Base-by-base conservation (phyloP, 2,888 invertebrate genomes). In the Macaria liturata region DNA sequence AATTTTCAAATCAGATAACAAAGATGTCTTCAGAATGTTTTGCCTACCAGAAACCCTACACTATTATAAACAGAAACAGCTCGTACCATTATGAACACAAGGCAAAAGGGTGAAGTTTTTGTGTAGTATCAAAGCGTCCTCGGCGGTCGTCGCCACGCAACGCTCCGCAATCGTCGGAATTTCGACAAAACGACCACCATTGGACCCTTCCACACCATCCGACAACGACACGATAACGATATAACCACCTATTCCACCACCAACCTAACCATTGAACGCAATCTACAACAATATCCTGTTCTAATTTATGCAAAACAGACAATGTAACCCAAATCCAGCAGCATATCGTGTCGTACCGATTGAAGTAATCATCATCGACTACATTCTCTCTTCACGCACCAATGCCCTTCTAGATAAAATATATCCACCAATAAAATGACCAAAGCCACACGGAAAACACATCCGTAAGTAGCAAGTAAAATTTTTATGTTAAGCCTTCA, bases 361-460 rank as follows among this genome's bases (percentile, higher is more conserved):
- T 37, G 34, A 37, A 37, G 34, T 37, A 30, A 34, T 43, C 43
- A 4, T 32, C 37, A 45, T 57, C 56, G 52, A 57, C 61, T 54
- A 58, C 51, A 67, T 70, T 72, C 75, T 75, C 76, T 79, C 76
- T 77, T 80, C 74, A 81, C 82, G 79, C 81, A 75, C 60, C 69
- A 72, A 67, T 76, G 62, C 60, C 65, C 57, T 44, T 58, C 71
- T 72, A 72, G 71, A 72, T 74, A 79, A 73, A 72, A 74, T 75
- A 72, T 75, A 49, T 53, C 50, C 51, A 49, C 45, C 56, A 64
- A 64, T 64, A 65, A 62, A 65, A 62, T 56, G 45, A 55, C 46
- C 54, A 59, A 51, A 42, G 44, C 50, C 45, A 46, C 47, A 49
- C 45, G 51, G 32, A 59, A 55, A 49, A 51, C 45, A 59, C 45